Conservation (phyloP, 2,888 invertebrate species). For the Eutolmus rufibarbis region DNA sequence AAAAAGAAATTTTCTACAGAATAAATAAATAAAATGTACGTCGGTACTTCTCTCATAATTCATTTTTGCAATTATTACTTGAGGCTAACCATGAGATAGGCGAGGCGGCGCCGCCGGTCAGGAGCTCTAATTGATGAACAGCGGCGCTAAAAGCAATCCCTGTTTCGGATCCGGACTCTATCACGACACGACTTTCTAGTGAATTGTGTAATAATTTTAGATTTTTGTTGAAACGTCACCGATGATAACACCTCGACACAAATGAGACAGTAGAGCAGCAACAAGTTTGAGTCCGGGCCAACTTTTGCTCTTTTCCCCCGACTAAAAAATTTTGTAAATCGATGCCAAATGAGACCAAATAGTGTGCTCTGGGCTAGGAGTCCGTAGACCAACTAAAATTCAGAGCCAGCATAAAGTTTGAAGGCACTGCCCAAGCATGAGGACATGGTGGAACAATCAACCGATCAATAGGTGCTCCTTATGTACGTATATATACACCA, state of each 20-base stretch:
- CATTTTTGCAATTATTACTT: constrained; percentile 38
- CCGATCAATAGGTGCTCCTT: neutral
- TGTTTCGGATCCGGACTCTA: neutral
- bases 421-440: neutral
- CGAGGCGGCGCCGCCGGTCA: neutral
- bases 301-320: neutral
- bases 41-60: neutral
- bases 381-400: neutral
- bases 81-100: constrained; percentile 45
- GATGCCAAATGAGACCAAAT: neutral
- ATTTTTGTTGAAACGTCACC: neutral
- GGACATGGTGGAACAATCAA: neutral
- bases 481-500: neutral
- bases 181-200: neutral
- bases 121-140: neutral
- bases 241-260: neutral
- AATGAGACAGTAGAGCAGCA: neutral
- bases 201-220: neutral
- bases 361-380: neutral
- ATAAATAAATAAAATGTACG: neutral
- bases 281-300: constrained; percentile 13
- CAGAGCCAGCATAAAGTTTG: neutral
- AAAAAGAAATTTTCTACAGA: neutral
- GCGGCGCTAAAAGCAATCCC: neutral
- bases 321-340: neutral